These are phyloP conservation scores for Chrysolina americana DNA, from an alignment of 2,888 invertebrate species.

Conservation along the genomic window DNA sequence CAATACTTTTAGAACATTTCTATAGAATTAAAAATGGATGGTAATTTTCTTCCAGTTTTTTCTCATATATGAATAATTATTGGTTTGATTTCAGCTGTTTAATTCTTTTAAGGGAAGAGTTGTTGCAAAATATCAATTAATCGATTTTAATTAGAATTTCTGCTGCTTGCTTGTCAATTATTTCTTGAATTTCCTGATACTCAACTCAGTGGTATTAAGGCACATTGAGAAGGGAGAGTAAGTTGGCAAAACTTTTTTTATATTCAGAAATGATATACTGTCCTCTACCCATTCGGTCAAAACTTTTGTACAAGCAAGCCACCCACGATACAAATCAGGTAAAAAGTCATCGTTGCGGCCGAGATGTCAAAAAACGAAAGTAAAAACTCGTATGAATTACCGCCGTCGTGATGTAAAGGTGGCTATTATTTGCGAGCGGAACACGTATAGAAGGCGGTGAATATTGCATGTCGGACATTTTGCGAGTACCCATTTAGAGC, in stretches of 20 bases:
- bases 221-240: background rate
- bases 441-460: conserved; percentile 44
- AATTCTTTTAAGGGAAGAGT: no score
- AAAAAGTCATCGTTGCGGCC: conserved; percentile 5
- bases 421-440: conserved; percentile 36
- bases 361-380: conserved; percentile 16
- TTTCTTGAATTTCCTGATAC: background rate
- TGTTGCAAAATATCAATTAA: no score
- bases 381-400: conserved; percentile 31
- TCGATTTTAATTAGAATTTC: no score
- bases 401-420: conserved; percentile 26
- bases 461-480: conserved; percentile 49
- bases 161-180: background rate
- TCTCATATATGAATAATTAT: no score
- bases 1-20: no score
- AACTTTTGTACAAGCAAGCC: background rate
- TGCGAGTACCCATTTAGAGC: conserved; percentile 44
- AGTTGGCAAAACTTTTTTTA: background rate
- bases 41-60: no score
- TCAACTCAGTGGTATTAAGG: background rate
- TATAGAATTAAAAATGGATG: no score
- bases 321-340: background rate
- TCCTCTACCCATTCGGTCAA: background rate
- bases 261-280: background rate
- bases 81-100: no score